Base-by-base conservation (phyloP, 2,888 invertebrate species). In the Agapetus fuscipes region DNA sequence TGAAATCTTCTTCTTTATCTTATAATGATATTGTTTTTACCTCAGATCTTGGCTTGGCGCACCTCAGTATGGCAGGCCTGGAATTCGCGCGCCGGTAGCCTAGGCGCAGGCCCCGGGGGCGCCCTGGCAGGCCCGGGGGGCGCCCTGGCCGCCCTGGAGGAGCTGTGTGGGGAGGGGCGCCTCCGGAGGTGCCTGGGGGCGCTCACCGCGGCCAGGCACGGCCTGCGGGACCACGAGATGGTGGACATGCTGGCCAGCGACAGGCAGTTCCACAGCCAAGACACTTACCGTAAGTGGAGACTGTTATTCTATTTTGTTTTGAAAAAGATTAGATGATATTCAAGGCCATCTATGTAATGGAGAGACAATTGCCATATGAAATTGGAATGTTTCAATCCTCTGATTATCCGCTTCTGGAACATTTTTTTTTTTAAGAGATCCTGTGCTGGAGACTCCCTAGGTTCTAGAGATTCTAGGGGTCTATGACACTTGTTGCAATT, bases 211-310 rank as follows among this genome's bases (percentile, higher is more conserved):
- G 76, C 87, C 5, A 74, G 83, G 37, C 76, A 82, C 55, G 90
- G 90, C 2, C 67, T 90, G 30, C 79, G 82, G 13, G 85, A 86
- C 54, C 81, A 82, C 3, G 90, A 91, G 66, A 80, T 86, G 59
- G 63, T 84, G 52, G 85, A 81, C 53, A 60, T 81, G 45, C 53
- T 82, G 43, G 76, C 80, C 0, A 74, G 75, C 51, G 76, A 78
- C 51, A 67, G 74, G 27, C 64, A 69, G 48, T 80, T 80, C 48
- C 71, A 78, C 47, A 77, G 75, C 48, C 69, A 70, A 39, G 71
- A 72, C 49, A 79, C 80, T 29, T 77, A 78, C 50, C 64, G 80
- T 80, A 53, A 69, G 71, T 53, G 2, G 11, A 20, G n/a, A n/a
- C n/a, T n/a, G n/a, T n/a, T n/a, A n/a, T n/a, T n/a, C n/a, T n/a